Conservation (phyloP, 1,140 invertebrate species). For the Copidosoma floridanum region DNA sequence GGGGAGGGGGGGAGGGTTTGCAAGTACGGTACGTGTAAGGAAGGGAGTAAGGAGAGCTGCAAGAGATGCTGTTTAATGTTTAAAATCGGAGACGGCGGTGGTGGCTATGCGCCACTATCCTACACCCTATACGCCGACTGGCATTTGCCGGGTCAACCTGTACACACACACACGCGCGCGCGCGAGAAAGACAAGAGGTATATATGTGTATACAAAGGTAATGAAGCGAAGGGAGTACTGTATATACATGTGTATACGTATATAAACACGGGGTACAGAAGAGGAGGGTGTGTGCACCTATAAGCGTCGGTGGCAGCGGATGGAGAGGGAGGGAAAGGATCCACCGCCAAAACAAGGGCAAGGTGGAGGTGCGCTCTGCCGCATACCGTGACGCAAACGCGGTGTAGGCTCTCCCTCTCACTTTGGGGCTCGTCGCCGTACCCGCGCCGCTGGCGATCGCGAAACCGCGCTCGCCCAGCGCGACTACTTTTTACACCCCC, state of each 20-base stretch:
- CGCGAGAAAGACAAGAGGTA: neutral
- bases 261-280: too few relatives aligned
- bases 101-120: neutral
- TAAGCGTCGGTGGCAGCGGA: too few relatives aligned
- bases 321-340: too few relatives aligned
- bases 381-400: neutral
- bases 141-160: neutral
- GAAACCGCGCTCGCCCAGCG: neutral
- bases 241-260: too few relatives aligned
- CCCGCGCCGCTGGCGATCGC: too few relatives aligned
- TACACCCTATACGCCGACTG: too few relatives aligned
- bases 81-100: neutral
- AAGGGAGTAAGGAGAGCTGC: neutral
- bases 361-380: neutral
- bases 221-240: too few relatives aligned
- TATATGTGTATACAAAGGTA: constrained; percentile 1
- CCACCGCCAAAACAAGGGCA: constrained; percentile 14
- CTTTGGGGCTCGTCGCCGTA: too few relatives aligned
- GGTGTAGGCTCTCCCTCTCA: neutral
- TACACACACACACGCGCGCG: neutral
- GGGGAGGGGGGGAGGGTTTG: too few relatives aligned
- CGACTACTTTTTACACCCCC: neutral
- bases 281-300: too few relatives aligned
- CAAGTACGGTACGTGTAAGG: too few relatives aligned
- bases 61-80: neutral